phyloP scores from a whole-genome alignment of 2,113 vertebrate genomes.

The Agapornis roseicollis region DNA sequence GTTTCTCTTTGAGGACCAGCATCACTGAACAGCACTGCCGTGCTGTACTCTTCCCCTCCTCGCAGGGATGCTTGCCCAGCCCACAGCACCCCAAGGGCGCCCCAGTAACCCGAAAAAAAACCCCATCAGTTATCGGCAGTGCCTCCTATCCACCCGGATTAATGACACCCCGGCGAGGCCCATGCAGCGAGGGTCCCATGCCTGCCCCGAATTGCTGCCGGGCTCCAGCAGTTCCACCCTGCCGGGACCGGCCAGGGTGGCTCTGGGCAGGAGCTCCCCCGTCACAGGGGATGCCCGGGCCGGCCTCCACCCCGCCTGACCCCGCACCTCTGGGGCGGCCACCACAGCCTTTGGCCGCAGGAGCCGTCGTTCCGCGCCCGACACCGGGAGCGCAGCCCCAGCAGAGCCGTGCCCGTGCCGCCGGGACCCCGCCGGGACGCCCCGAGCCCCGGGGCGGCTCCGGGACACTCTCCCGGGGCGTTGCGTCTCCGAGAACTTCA shows the following conservation, averaged over 20 bases:
- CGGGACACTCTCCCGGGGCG: neutral
- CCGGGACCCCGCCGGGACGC: neutral
- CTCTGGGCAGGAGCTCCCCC: neutral
- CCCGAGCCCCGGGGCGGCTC: neutral
- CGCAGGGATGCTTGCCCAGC: neutral
- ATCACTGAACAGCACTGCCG: neutral
- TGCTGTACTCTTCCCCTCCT: neutral
- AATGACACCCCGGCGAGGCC: neutral
- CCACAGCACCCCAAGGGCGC: neutral
- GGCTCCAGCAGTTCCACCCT: too few relatives aligned
- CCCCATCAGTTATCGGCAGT: neutral
- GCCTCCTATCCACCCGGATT: neutral
- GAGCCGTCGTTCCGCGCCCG: too few relatives aligned
- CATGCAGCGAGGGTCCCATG: neutral
- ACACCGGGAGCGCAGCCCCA: neutral
- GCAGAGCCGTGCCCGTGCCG: neutral
- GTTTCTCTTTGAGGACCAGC: neutral
- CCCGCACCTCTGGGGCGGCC: neutral
- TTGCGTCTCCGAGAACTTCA: neutral
- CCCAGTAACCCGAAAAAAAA: neutral
- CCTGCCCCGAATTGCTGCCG: fast-evolving
- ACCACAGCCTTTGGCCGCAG: neutral
- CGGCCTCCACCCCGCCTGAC: neutral
- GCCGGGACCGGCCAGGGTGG: neutral
- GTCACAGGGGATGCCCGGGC: fast-evolving